Base-by-base conservation (phyloP, 37 sponge, comb jelly and placozoan species). In the Aplysina aerophoba region DNA sequence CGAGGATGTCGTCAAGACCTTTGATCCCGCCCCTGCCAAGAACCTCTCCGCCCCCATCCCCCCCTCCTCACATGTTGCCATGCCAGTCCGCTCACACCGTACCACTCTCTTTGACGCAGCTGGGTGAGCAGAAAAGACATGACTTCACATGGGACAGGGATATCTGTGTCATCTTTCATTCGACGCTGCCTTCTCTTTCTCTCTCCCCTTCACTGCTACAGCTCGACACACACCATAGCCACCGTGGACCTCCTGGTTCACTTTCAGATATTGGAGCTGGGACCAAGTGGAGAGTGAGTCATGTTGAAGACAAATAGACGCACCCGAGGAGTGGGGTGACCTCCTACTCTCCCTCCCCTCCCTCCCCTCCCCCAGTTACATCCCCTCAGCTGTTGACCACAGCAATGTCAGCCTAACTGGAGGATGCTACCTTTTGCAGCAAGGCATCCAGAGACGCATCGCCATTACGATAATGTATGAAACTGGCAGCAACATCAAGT, bases 261-360 rank as follows among this genome's bases (percentile, higher is more conserved):
- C 83, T 91, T 95, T 50, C 92, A 97, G 88, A 93, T 97, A 44
- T 91, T 91, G 68, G 98, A 97, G 80, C 95, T 97, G 13, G 90
- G 88, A 39, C 90, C 94, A 5, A 81, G 44, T 31, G 98, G 98
- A 58, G 92, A 95, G 89, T 97, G 90, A 73, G 85, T 82, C 24
- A 55, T 72, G 15, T 38, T 60, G 6, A 37, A 34, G n/a, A 69
- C 65, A 35, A 54, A 77, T 61, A 35, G 67, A 79, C 27, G 78
- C 41, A 40, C 50, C 81, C 50, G 44, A 40, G 50, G 50, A 44
- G 50, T 44, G 50, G 50, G 50, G 50, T 44, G 6, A 11, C 50
- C 3, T 22, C 63, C 83, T 35, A 55, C 68, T 50, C n/a, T 33
- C 37, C 22, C 13, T 31, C 25, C 30, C 35, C 33, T 4, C 71